Evolutionary conservation across 92 coral and sea anemone species (phyloP).

Genomic region (Bergia puertoricense): DNA sequence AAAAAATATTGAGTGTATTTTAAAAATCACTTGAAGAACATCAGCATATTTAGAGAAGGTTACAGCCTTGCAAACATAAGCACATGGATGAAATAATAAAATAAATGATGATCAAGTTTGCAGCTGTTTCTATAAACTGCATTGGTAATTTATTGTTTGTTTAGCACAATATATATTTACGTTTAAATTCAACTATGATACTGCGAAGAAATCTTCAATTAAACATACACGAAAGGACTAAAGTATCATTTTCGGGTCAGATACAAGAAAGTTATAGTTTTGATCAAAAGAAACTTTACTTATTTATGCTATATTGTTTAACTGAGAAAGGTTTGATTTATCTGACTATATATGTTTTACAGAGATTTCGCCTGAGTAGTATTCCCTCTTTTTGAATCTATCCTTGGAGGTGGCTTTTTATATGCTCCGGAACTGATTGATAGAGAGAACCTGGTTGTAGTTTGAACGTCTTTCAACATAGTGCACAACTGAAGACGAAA

Average conservation of each 20-base stretch:
- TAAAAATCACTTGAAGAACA: neutral
- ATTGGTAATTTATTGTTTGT: neutral
- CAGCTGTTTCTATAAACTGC: neutral
- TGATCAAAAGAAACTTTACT: no score
- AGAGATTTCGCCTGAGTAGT: no score
- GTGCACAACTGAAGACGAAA: no score
- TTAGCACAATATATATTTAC: neutral
- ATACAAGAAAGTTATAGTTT: neutral
- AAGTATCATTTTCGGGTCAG: neutral
- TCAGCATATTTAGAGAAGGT: no score
- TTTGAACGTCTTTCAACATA: no score
- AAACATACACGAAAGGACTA: neutral
- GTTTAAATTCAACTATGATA: no score
- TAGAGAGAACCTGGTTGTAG: neutral
- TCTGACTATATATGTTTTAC: neutral
- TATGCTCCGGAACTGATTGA: neutral
- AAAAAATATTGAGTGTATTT: no score
- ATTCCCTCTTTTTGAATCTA: neutral
- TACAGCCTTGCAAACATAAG: neutral
- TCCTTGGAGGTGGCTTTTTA: neutral
- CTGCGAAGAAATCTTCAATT: no score
- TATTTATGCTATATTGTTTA: neutral
- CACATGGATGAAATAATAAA: neutral
- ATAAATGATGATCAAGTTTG: neutral
- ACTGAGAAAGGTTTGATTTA: neutral